Conservation (phyloP, 2,888 invertebrate genomes). For the Pterostichus madidus region DNA sequence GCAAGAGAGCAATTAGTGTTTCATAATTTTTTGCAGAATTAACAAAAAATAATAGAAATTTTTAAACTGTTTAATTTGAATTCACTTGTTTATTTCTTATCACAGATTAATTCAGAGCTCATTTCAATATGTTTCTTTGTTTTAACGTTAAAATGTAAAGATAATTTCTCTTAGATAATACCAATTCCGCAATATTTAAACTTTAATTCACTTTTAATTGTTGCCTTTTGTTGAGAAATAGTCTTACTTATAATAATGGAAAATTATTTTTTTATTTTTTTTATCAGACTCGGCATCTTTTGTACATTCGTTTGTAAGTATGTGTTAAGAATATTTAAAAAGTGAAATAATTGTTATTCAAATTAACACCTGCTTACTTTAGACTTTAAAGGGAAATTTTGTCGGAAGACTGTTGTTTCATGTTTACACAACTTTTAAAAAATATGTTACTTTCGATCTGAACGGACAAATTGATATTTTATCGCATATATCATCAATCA, state of each 20-base stretch:
- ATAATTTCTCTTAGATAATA: slow-evolving; percentile 65
- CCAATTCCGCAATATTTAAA: slow-evolving; percentile 65
- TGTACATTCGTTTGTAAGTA: slow-evolving; percentile 32
- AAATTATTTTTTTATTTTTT: slow-evolving; percentile 55
- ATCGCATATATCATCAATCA: slow-evolving; percentile 32
- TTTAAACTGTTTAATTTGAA: slow-evolving; percentile 12
- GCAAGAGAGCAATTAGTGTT: slow-evolving; percentile 34
- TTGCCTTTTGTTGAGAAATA: slow-evolving; percentile 64
- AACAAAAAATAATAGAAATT: slow-evolving; percentile 55
- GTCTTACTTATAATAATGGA: slow-evolving; percentile 64
- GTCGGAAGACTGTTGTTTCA: background rate
- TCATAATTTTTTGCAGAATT: slow-evolving; percentile 51
- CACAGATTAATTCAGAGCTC: slow-evolving; percentile 46
- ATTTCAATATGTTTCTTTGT: slow-evolving; percentile 62
- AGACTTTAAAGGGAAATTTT: background rate
- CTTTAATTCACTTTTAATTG: slow-evolving; percentile 66
- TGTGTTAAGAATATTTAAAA: slow-evolving; percentile 52
- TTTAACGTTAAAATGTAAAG: slow-evolving; percentile 39
- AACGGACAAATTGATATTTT: slow-evolving; percentile 32
- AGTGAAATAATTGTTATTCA: slow-evolving; percentile 59
- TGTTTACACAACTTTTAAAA: slow-evolving; percentile 16
- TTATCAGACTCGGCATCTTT: slow-evolving; percentile 27
- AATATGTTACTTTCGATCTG: background rate
- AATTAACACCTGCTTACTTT: slow-evolving; percentile 43
- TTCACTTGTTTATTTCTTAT: slow-evolving; percentile 30